Evolutionary conservation across 2,888 invertebrate species (phyloP).

Genomic region (Tachystola acroxantha): DNA sequence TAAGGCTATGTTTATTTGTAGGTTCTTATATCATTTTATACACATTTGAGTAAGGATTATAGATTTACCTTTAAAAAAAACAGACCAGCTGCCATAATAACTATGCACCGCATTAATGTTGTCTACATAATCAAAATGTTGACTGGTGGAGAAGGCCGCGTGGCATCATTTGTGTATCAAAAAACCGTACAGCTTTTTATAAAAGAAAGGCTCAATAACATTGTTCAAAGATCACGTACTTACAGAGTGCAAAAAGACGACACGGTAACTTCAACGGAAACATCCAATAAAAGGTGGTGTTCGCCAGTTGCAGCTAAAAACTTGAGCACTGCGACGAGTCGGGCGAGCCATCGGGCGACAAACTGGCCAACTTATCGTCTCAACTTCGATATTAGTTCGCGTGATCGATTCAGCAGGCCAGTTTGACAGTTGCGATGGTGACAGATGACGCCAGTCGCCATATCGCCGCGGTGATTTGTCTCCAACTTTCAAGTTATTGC

Average conservation of each 20-base stretch:
- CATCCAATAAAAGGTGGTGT: constrained; percentile 64
- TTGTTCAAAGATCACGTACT: constrained; percentile 48
- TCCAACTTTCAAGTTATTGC: constrained; percentile 44
- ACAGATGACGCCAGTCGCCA: constrained; percentile 69
- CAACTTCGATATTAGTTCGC: constrained; percentile 74
- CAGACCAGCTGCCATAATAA: no score
- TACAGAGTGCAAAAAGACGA: constrained; percentile 45
- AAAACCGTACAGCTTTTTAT: no score
- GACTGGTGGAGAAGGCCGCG: no score
- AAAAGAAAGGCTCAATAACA: constrained; percentile 10
- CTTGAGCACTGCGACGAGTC: constrained; percentile 34
- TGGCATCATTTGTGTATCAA: no score
- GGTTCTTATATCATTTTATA: no score
- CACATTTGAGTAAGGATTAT: no score
- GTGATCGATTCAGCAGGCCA: constrained; percentile 71
- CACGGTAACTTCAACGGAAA: constrained; percentile 56
- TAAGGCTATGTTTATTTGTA: no score
- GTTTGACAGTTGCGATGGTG: constrained; percentile 73
- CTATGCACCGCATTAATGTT: no score
- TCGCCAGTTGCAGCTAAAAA: constrained; percentile 53
- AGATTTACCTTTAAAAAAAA: no score
- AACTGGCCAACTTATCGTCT: constrained; percentile 41
- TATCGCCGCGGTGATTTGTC: constrained; percentile 69
- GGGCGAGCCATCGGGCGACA: constrained; percentile 25
- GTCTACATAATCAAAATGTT: no score